Evolutionary conservation across 2,888 invertebrate species (phyloP), one percentile per base, ranked within the genome.

Genomic region (Buathra laborator): DNA sequence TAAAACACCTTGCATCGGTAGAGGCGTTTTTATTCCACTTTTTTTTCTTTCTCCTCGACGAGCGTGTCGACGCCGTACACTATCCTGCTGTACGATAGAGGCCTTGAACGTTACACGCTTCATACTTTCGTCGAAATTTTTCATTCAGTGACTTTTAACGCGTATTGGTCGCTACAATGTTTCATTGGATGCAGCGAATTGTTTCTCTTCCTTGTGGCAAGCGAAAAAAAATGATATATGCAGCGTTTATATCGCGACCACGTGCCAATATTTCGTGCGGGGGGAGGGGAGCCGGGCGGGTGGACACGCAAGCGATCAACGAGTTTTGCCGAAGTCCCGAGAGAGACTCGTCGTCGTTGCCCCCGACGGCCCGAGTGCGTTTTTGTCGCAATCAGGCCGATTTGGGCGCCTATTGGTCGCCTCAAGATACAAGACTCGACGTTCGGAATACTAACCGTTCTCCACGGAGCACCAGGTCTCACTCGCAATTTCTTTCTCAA

Each of bases 301-400:
- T 24, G 62, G 14, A 53, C 56, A 72, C 32, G 53, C 43, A 46
- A 81, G 48, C 48, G 48, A 48, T 48, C 48, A 37, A 37, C 37
- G 37, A 37, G 48, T 48, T 48, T 48, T 70, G 37, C 37, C 37
- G 7, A 37, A 37, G 37, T 37, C 37, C 37, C 37, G 2, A 37
- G 9, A 37, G 71, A 64, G 56, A 56, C 46, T 37, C 72, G 67
- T 9, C 72, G 24, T 19, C 72, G 67, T 9, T 76, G 24, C 12
- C 44, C 44, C 46, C 79, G 56, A 59, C 75, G 62, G 46, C 43
- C 72, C 48, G n/a, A 48, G 37, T 67, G 78, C 74, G 84, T 87
- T 87, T 87, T 87, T 87, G 87, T 87, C 84, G 82, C 86, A 87
- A 87, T 87, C 87, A 87, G 84, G 84, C 84, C 87, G 83, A 87